Evolutionary conservation across 2,113 vertebrate species (phyloP).

Genomic region (Elephas maximus): DNA sequence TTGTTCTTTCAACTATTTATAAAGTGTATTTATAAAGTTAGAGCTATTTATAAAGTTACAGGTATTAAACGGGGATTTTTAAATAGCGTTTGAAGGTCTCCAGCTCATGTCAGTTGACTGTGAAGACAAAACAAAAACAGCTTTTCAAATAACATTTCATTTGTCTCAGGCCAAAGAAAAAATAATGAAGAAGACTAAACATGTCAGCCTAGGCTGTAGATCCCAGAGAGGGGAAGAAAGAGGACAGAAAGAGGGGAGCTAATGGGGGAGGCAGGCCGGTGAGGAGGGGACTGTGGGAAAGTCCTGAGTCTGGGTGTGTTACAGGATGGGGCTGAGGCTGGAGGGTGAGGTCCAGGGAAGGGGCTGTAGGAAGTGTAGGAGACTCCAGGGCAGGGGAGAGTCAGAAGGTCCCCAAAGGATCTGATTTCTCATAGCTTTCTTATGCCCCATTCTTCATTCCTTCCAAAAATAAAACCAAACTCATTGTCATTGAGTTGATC

Average conservation of each 20-base stretch:
- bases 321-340: fast-evolving
- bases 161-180: not conserved
- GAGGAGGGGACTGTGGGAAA: fast-evolving
- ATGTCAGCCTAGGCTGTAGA: no score
- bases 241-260: not conserved
- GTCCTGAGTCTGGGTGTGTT: no score
- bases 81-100: not conserved
- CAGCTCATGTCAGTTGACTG: not conserved
- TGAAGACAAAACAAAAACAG: not conserved
- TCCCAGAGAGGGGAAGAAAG: not conserved
- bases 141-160: not conserved
- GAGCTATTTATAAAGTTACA: not conserved
- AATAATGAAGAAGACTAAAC: not conserved
- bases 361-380: fast-evolving
- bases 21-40: not conserved
- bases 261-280: no score
- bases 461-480: not conserved
- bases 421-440: no score
- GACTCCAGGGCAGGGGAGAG: not conserved
- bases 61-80: not conserved
- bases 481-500: not conserved
- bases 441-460: not conserved
- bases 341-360: not conserved
- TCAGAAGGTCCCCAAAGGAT: no score
- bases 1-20: not conserved